Base-by-base conservation (phyloP, 2,113 vertebrate species). In the Gymnarchus niloticus region DNA sequence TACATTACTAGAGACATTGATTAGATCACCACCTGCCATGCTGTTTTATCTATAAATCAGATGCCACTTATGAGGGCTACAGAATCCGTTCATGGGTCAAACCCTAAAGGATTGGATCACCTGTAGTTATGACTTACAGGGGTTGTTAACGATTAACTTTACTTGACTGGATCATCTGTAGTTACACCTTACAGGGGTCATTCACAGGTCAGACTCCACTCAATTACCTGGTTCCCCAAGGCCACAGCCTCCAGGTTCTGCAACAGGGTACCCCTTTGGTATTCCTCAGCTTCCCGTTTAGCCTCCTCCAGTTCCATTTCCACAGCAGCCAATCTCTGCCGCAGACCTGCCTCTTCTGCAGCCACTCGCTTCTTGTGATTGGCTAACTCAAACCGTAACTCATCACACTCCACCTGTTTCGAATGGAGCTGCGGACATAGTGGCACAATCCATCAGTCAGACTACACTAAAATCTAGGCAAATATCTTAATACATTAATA, bases 281-380 rank as follows among this genome's bases (percentile, higher is more conserved):
- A 89, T 37, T 90, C 91, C 56, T 88, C 85, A 77, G 87, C 91
- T 69, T 90, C 91, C 69, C 69, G 73, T 19, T 3, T 33, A 6
- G 87, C 59, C 23, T 85, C 84, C 2, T 88, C 33, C 0, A 95
- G 84, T 61, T 92, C 90, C 89, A 89, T 83, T 84, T 90, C 90
- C 17, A 92, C 85, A 56, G 92, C 88, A 2, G 89, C 83, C 87
- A 92, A 86, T 85, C 90, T 92, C 83, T 89, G 88, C 76, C 41
- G 89, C n/a, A 94, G 89, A 46, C 92, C 88, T 25, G 81, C n/a
- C 76, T 90, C 91, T 86, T 93, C 91, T 33, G 90, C 77, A 12
- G 81, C 88, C 61, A 90, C 90, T 77, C 89, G 92, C 56, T 88
- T 89, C 82, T 90, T 90, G 28, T 90, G 89, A 3, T 46, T 90